Evolutionary conservation across 1,140 invertebrate genomes (phyloP), one percentile per base, ranked within the genome.

Genomic region (Cheumatopsyche charites): DNA sequence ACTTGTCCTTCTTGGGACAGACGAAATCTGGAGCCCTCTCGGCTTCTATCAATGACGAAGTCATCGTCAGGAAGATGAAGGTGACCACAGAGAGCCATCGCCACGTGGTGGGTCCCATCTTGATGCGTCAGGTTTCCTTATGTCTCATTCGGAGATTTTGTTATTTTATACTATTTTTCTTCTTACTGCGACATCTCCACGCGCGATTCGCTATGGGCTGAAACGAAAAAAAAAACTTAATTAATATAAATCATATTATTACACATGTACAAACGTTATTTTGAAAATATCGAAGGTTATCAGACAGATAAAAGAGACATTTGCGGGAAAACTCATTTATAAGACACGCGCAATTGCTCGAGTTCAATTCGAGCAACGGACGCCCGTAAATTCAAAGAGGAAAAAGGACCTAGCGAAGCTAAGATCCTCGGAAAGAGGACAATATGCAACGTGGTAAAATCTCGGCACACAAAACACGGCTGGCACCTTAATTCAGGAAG

Each of bases 401-500:
- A 58, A 62, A 70, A 66, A 63, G 15, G 7, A 42, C 11, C 11
- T 3, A 36, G 9, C 3, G 9, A 9, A 36, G 3, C 3, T 36
- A 36, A 36, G 29, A 36, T 3, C 29, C 29, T 36, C 2, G 42
- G 29, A 47, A 70, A 62, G n/a, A n/a, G 36, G 36, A 21, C 19
- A 62, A 23, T 66, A 42, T 62, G 70, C 70, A 65, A 66, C 29
- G 29, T 9, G 29, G 29, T 67, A 67, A 72, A 72, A 72, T 68
- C 71, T 67, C 65, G 29, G n/a, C 65, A 3, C 17, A 47, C 29
- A 49, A 55, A 67, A 72, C 29, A 68, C 55, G 65, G 63, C 62
- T 67, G 71, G 65, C 71, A 72, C 63, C 71, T 67, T 72, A 72
- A 72, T 72, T 72, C 47, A 13, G 58, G 52, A 66, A 66, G 70